Conservation (phyloP, 2,113 vertebrate genomes). For the Falcunculus frontatus region DNA sequence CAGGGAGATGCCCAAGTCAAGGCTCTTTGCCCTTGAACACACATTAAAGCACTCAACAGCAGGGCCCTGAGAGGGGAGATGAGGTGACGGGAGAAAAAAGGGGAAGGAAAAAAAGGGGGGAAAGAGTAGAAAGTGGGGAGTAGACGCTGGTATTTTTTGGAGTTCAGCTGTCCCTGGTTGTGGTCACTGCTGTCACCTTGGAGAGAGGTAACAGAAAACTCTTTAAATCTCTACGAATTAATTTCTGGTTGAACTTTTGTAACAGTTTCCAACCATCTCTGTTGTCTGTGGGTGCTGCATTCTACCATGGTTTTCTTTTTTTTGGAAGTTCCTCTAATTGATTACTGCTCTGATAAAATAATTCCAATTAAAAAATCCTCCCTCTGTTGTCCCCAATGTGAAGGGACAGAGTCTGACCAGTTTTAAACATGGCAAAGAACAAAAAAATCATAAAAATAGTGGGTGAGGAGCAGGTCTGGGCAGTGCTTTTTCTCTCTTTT, state of each 20-base stretch:
- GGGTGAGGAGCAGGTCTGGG: not conserved
- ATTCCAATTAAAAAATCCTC: not conserved
- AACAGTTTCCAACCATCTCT: not conserved
- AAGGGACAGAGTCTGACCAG: not conserved
- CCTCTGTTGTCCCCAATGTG: not conserved
- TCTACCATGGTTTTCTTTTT: not conserved
- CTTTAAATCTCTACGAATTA: not conserved
- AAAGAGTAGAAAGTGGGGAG: fast-evolving
- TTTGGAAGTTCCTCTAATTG: not conserved
- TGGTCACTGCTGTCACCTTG: not conserved
- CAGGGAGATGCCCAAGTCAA: not conserved
- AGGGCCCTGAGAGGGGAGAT: not conserved
- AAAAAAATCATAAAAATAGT: not conserved
- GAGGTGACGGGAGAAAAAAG: not conserved
- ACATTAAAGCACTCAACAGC: not conserved
- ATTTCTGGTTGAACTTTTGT: not conserved
- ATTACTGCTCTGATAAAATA: not conserved
- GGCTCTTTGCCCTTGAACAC: not conserved
- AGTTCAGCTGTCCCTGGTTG: not conserved
- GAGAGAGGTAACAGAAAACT: not conserved
- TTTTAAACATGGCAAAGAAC: not conserved
- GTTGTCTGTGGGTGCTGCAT: not conserved
- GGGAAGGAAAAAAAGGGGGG: fast-evolving
- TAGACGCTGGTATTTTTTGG: fast-evolving
- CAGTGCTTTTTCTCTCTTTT: not conserved